Conservation (phyloP, 2,888 invertebrate species). For the Meta bourneti region DNA sequence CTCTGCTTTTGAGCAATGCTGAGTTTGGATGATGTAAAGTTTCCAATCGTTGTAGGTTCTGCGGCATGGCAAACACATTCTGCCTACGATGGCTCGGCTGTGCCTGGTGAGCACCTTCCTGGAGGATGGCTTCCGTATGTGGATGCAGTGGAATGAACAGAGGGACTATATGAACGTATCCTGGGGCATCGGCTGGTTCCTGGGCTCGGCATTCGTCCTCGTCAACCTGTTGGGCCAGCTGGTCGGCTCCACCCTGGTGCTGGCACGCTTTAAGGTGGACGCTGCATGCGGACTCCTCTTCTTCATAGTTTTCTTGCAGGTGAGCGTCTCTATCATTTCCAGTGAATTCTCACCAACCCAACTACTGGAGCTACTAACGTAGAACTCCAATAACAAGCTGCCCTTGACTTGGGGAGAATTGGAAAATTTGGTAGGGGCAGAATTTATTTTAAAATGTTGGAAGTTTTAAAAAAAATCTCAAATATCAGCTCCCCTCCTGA, state of each 20-base stretch:
- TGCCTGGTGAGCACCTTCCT: conserved; percentile 99
- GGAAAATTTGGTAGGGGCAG: too few relatives aligned
- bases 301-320: conserved; percentile 97
- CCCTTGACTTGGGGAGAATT: too few relatives aligned
- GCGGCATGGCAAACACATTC: conserved; percentile 92
- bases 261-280: conserved; percentile 93
- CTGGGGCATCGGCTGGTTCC: conserved; percentile 96
- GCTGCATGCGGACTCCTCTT: conserved; percentile 95
- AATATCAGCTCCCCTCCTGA: background rate
- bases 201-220: conserved; percentile 96
- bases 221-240: conserved; percentile 97
- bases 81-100: conserved; percentile 96
- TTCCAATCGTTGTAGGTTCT: conserved; percentile 86
- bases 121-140: conserved; percentile 99
- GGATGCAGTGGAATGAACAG: conserved; percentile 99
- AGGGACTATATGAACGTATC: conserved; percentile 98
- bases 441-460: too few relatives aligned
- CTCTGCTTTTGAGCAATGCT: too few relatives aligned
- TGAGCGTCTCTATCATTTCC: conserved; percentile 80
- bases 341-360: too few relatives aligned
- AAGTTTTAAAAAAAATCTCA: background rate
- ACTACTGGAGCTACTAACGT: too few relatives aligned
- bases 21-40: too few relatives aligned
- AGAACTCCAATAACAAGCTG: too few relatives aligned
- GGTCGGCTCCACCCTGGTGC: conserved; percentile 97